Base-by-base conservation (phyloP, 2,113 vertebrate species). In the Eurypyga helias region DNA sequence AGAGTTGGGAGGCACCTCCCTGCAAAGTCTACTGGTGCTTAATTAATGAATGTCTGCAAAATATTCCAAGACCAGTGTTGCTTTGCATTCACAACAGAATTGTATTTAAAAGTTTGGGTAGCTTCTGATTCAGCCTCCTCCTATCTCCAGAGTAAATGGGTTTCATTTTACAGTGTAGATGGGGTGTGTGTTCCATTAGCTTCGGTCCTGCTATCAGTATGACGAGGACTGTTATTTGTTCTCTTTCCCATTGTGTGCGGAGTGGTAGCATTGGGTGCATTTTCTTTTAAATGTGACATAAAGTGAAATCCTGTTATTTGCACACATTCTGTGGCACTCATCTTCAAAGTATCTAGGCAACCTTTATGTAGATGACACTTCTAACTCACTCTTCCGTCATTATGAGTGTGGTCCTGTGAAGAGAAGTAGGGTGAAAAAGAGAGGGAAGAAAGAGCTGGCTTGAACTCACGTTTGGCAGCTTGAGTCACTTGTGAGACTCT, bases 291-390 rank as follows among this genome's bases (percentile, higher is more conserved):
- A 89, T 43, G 25, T 82, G 76, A 82, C 0, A 4, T 75, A 54
- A 91, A 94, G 65, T 65, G 76, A 95, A 94, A 96, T 95, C 58
- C 54, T 72, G 77, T 93, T 93, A 91, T 87, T 97, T 94, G 78
- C 81, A 90, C 83, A 83, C n/a, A 54, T 94, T 90, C 64, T 90
- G 34, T 94, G 93, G 64, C 89, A 85, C 61, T 72, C 11, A 3
- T 76, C 73, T 95, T 90, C 86, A 72, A 84, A 95, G 69, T 87
- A 46, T 57, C 94, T 61, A 67, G 65, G 89, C 80, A 95, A 25
- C 83, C 52, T 92, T 93, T 95, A 87, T 95, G 69, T 54, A 95
- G 78, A 91, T 77, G 62, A 73, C 52, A 54, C 89, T 91, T 85
- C 17, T 25, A 73, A 87, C 76, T 92, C 61, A 91, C 49, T 82